These are phyloP conservation scores for Imbricaverruca yamaguchii DNA, from an alignment of 2,888 invertebrate species.

Conservation along the genomic window DNA sequence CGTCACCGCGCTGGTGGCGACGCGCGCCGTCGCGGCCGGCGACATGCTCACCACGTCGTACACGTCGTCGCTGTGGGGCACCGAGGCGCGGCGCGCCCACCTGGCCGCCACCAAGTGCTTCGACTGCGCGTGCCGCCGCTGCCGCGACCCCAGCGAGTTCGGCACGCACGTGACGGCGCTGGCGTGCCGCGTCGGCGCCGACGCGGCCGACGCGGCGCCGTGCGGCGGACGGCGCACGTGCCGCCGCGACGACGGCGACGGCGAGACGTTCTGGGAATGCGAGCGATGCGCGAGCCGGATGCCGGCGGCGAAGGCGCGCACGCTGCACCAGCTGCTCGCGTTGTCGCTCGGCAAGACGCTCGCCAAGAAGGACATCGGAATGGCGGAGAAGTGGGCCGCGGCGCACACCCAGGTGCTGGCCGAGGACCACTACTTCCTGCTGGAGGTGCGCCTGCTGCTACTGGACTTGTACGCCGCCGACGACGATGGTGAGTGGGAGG, in stretches of 20 bases:
- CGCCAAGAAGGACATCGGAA: background rate
- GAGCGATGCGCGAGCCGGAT: background rate
- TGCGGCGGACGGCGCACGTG: constrained; percentile 2
- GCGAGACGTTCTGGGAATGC: background rate
- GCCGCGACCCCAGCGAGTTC: constrained; percentile 30
- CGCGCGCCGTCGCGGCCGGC: constrained; percentile 25
- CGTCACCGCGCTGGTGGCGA: constrained; percentile 25
- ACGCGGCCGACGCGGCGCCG: constrained; percentile 22
- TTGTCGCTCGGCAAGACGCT: constrained; percentile 4
- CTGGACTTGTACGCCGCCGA: background rate
- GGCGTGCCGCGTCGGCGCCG: constrained; percentile 23
- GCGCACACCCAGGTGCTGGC: background rate
- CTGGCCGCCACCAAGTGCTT: constrained; percentile 30
- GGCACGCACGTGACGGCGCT: constrained; percentile 30
- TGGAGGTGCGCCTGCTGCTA: constrained; percentile 1
- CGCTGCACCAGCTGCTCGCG: background rate
- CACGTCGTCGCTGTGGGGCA: constrained; percentile 30
- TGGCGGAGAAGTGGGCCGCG: background rate
- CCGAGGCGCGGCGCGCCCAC: constrained; percentile 26
- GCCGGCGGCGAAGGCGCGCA: background rate
- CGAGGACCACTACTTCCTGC: background rate
- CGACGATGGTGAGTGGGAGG: background rate
- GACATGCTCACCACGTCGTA: constrained; percentile 26
- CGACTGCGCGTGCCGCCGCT: constrained; percentile 28
- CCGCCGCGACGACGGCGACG: background rate